These are phyloP conservation scores for Alligator sinensis DNA, from an alignment of 2,113 vertebrate genomes.

Conservation along the genomic window DNA sequence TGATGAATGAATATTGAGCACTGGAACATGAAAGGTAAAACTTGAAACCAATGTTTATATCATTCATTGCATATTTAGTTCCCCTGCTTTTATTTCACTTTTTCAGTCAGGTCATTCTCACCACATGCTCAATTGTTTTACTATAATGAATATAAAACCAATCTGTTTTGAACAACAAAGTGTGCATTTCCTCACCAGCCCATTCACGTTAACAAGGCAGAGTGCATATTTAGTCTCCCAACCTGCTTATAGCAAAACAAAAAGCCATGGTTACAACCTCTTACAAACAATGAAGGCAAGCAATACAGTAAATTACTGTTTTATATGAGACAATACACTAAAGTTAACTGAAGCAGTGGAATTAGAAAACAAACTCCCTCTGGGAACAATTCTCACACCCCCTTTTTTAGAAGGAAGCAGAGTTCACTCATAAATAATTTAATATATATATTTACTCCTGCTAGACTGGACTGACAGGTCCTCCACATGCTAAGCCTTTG, in stretches of 20 bases:
- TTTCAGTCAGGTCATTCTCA: background rate
- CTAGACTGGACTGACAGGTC: conserved; percentile 74
- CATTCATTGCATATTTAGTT: background rate
- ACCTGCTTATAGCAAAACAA: conserved; percentile 67
- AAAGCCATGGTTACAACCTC: conserved; percentile 57
- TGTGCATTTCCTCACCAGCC: conserved; percentile 37
- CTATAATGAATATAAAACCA: conserved; percentile 37
- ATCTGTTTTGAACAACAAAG: conserved; percentile 51
- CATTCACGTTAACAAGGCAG: conserved; percentile 51
- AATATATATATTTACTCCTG: conserved; percentile 60
- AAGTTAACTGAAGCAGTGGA: conserved; percentile 73
- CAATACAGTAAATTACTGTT: conserved; percentile 75
- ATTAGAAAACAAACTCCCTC: conserved; percentile 75
- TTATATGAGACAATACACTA: conserved; percentile 74
- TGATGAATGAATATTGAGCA: fast-evolving
- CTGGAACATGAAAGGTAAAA: background rate
- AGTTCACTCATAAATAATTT: conserved; percentile 71
- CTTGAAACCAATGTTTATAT: background rate
- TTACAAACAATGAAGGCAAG: conserved; percentile 70
- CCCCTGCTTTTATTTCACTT: background rate
- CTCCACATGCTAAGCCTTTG: conserved; percentile 40
- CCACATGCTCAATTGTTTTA: background rate
- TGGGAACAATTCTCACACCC: conserved; percentile 74
- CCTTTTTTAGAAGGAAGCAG: conserved; percentile 70
- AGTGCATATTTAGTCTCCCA: conserved; percentile 57